Base-by-base conservation (phyloP, 2,113 vertebrate species). In the Drymodes brunneopygia region DNA sequence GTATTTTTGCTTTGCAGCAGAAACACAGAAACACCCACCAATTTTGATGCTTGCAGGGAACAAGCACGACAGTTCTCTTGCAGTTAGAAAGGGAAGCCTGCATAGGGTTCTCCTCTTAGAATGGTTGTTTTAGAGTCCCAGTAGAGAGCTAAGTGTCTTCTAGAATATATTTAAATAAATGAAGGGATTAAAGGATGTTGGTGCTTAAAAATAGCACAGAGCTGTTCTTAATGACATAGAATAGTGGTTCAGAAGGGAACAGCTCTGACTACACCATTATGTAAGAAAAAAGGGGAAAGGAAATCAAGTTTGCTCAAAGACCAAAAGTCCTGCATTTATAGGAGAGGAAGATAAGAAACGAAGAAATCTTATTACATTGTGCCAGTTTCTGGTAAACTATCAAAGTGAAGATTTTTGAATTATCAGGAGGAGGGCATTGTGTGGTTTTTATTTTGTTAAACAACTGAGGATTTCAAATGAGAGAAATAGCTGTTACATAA, bases 91-190 rank as follows among this genome's bases (percentile, higher is more conserved):
- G 31, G 72, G 53, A 64, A 88, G 40, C 42, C 35, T 77, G 17
- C 51, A 4, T 9, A 53, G 74, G 74, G 33, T 28, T 88, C 38
- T 89, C 24, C 61, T 87, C 65, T 75, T 48, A 45, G 21, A 79
- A 44, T 0, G 0, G 6, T 42, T 69, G 38, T 67, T 90, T 53
- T 69, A 65, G 79, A 88, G 50, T 92, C 85, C 71, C 79, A 80
- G 45, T 57, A 88, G 70, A 86, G 53, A 79, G 25, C 81, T 85
- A 91, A 94, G 66, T 95, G 92, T 66, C 42, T 92, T 93, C 82
- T 82, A 82, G 88, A 91, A 93, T 94, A 80, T 70, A 36, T 88
- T 95, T 94, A 92, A 92, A 93, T 90, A 95, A 92, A 88, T 86
- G 67, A 95, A 85, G 40, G 66, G 45, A 92, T 96, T 87, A 93